Evolutionary conservation across 2,797 vertebrate genomes (phyloP).

Genomic region (Chloroceryle amazona): DNA sequence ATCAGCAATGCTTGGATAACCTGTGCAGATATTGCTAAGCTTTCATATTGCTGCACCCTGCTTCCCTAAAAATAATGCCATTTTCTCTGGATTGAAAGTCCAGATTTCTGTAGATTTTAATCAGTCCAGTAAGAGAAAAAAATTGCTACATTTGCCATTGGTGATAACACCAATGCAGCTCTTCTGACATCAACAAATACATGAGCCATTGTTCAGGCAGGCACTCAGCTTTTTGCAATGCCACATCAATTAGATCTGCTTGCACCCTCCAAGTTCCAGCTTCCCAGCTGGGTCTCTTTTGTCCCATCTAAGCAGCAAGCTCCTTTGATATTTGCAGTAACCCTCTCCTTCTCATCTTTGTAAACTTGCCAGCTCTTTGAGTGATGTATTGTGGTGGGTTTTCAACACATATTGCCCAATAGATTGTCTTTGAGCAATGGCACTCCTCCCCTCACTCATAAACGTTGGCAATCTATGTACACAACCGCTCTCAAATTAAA

Average conservation of each 20-base stretch:
- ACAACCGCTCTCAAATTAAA: not conserved
- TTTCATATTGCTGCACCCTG: not conserved
- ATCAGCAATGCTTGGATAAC: not conserved
- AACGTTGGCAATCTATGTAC: not conserved
- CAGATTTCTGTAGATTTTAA: not conserved
- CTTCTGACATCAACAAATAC: not conserved
- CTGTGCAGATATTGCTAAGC: not conserved
- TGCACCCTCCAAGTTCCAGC: not conserved
- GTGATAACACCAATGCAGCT: not conserved
- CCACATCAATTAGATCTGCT: conserved; percentile 15
- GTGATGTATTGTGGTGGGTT: not conserved
- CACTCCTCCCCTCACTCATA: not conserved
- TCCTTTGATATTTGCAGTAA: not conserved
- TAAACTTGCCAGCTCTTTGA: conserved; percentile 9
- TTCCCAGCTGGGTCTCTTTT: conserved; percentile 19
- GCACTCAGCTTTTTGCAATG: not conserved
- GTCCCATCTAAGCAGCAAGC: not conserved
- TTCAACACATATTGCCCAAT: not conserved
- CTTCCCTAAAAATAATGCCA: not conserved
- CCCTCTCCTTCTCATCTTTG: not conserved
- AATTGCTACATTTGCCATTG: not conserved
- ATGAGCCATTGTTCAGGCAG: not conserved
- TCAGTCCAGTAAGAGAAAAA: not conserved
- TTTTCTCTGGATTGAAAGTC: not conserved
- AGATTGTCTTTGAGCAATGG: not conserved